A percentile compares a stretch with the other conserved stretches of the same genome.
phyloP scores from a whole-genome alignment of 2,113 vertebrate genomes.

The Alaudala cheleensis region DNA sequence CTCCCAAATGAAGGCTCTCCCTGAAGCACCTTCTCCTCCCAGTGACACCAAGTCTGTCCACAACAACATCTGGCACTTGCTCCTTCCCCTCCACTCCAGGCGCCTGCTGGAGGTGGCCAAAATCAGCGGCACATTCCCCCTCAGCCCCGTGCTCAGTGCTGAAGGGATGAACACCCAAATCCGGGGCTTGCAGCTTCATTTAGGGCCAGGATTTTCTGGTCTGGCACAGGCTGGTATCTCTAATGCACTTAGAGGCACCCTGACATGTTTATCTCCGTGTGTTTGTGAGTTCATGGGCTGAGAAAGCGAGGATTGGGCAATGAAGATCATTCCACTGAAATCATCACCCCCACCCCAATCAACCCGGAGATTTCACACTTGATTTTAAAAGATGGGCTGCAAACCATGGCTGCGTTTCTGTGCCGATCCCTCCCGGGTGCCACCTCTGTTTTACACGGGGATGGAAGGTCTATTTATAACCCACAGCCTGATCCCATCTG shows the following conservation, averaged over 20 bases:
- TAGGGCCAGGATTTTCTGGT: not conserved
- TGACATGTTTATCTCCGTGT: not conserved
- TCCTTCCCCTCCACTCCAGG: not conserved
- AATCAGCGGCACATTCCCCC: not conserved
- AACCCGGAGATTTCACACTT: not conserved
- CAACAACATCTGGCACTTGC: not conserved
- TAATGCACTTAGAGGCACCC: not conserved
- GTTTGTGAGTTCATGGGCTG: not conserved
- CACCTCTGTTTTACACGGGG: not conserved
- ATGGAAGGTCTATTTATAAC: not conserved
- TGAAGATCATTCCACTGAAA: not conserved
- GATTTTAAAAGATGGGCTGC: not conserved
- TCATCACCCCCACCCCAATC: not conserved
- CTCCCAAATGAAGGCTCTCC: conserved; percentile 14
- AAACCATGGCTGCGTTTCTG: not conserved
- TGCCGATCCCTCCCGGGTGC: not conserved
- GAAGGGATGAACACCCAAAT: not conserved
- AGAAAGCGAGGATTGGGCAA: not conserved
- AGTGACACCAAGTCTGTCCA: conserved; percentile 44
- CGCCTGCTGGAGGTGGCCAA: not conserved
- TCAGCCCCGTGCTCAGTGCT: not conserved
- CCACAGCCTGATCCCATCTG: not conserved
- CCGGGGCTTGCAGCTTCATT: not conserved
- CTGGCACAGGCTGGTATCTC: not conserved
- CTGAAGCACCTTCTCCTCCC: conserved; percentile 48